These are phyloP conservation scores for Heliconius himera DNA, from an alignment of 1,140 invertebrate species.

Conservation along the genomic window DNA sequence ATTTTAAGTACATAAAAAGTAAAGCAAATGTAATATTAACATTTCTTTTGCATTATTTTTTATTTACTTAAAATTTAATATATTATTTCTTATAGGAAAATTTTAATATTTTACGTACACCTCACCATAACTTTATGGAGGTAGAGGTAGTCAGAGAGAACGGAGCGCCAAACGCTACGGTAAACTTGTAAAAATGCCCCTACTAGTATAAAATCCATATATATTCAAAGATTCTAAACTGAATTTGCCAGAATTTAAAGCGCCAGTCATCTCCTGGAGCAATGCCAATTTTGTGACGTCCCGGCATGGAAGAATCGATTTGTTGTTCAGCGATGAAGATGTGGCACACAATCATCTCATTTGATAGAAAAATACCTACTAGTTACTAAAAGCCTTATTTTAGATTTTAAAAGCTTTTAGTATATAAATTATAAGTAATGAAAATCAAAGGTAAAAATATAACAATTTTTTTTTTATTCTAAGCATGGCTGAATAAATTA, in stretches of 20 bases:
- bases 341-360: constrained; percentile 26
- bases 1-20: too few species aligned
- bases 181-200: neutral
- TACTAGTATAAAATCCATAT: constrained; percentile 23
- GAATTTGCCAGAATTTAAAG: constrained; percentile 29
- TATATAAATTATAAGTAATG: too few species aligned
- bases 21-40: too few species aligned
- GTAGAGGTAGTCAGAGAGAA: too few species aligned
- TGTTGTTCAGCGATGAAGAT: constrained; percentile 14
- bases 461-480: neutral
- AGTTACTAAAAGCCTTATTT: neutral
- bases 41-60: too few species aligned
- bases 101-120: too few species aligned
- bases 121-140: too few species aligned
- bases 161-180: too few species aligned
- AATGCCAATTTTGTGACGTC: constrained; percentile 32
- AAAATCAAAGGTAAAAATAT: neutral
- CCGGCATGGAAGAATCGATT: constrained; percentile 35
- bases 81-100: too few species aligned
- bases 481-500: neutral
- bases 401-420: too few species aligned
- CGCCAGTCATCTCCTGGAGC: constrained; percentile 28
- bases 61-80: too few species aligned
- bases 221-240: constrained; percentile 31
- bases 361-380: neutral